Percentiles rank a stretch among this genome's conserved stretches.
Conservation (phyloP, 2,797 vertebrate genomes). For the Etheostoma perlongum region DNA sequence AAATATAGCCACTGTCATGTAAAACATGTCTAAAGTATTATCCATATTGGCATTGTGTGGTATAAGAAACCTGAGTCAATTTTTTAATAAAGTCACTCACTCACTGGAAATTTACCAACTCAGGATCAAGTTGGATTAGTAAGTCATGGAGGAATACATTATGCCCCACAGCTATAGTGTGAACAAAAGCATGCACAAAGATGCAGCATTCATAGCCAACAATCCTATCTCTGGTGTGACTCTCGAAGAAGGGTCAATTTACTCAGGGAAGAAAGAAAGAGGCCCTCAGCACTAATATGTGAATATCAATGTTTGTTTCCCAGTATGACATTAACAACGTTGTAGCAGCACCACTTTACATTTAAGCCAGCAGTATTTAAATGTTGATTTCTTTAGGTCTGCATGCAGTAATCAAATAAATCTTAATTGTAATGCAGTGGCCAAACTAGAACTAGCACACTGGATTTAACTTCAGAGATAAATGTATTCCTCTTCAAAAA, state of each 20-base stretch:
- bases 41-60: conserved; percentile 13
- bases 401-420: neutral
- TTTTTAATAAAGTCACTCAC: conserved; percentile 24
- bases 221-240: conserved; percentile 29
- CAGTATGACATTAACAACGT: neutral
- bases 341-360: neutral
- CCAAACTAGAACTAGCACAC: neutral
- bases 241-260: conserved; percentile 29
- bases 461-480: neutral
- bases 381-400: neutral
- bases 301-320: conserved; percentile 4
- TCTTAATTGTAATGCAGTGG: neutral
- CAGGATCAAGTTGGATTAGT: conserved; percentile 21
- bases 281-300: conserved; percentile 1
- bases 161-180: conserved; percentile 9
- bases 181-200: conserved; percentile 37
- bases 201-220: conserved; percentile 15
- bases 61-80: conserved; percentile 7
- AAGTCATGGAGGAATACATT: conserved; percentile 17
- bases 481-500: neutral
- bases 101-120: conserved; percentile 33
- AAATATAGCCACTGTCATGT: conserved; percentile 21
- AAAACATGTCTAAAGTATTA: conserved; percentile 17
- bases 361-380: neutral
- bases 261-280: conserved; percentile 22